Conservation (phyloP, 2,888 invertebrate genomes). For the Plagodis pulveraria region DNA sequence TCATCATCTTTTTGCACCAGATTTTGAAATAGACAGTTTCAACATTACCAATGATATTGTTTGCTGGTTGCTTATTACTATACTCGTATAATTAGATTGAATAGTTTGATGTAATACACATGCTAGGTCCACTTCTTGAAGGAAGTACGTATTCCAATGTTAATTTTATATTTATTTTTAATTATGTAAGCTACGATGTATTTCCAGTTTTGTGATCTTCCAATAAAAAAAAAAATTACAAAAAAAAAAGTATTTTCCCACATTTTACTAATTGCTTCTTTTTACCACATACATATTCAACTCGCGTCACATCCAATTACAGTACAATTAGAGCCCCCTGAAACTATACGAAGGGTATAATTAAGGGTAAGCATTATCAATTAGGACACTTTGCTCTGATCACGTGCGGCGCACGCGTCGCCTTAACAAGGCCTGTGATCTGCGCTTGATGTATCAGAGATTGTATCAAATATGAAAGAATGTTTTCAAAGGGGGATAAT, state of each 20-base stretch:
- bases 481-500: not conserved
- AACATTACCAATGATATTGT: no score
- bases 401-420: conserved; percentile 69
- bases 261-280: not conserved
- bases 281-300: conserved; percentile 5
- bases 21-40: no score
- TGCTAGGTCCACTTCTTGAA: no score
- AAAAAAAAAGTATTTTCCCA: not conserved
- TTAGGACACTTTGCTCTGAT: conserved; percentile 60
- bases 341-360: conserved; percentile 46
- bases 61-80: no score
- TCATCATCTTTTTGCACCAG: no score
- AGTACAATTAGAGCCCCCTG: conserved; percentile 41
- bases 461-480: conserved; percentile 33
- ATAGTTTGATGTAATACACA: no score
- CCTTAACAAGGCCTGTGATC: conserved; percentile 65
- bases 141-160: no score
- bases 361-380: conserved; percentile 70
- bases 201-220: no score
- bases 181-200: no score
- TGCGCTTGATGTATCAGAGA: conserved; percentile 41
- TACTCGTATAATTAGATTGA: no score
- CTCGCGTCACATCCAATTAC: conserved; percentile 47
- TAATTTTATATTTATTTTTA: no score
- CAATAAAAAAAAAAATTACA: no score